These are phyloP conservation scores for Sabatieria punctata DNA, from an alignment of 2,888 invertebrate species.

Conservation along the genomic window DNA sequence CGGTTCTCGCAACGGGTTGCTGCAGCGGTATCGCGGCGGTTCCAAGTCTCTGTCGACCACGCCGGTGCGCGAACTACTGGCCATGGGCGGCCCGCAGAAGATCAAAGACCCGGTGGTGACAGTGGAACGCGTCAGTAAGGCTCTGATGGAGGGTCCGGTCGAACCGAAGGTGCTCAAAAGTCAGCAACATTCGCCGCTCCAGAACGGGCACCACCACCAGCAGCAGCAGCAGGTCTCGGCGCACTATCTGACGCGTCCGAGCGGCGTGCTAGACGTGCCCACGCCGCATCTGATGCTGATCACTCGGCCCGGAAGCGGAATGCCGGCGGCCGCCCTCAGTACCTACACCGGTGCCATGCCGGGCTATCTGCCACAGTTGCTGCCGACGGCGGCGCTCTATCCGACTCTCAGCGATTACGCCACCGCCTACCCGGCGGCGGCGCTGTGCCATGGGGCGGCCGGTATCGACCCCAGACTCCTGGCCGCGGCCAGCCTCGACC, in stretches of 20 bases:
- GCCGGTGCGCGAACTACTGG: constrained; percentile 9
- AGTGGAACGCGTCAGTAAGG: neutral
- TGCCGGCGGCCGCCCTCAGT: no score
- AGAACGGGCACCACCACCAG: neutral
- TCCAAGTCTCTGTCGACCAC: constrained; percentile 11
- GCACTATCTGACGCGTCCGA: neutral
- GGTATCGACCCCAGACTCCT: no score
- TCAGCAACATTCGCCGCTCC: neutral
- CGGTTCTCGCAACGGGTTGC: neutral
- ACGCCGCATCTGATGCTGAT: neutral
- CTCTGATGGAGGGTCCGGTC: neutral
- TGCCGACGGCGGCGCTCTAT: no score
- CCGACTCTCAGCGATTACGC: no score
- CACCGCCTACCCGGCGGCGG: no score
- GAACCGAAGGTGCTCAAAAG: constrained; percentile 1
- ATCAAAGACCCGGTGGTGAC: neutral
- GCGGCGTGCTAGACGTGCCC: neutral
- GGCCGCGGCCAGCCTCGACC: no score
- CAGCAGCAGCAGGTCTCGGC: neutral
- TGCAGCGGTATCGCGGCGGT: constrained; percentile 5
- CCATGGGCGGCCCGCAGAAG: neutral
- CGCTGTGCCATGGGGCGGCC: no score
- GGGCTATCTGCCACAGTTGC: no score
- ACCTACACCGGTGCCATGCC: no score
- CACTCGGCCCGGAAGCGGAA: neutral